Evolutionary conservation across 2,888 invertebrate genomes (phyloP), one percentile per base, ranked within the genome.

Genomic region (Leptopilina syphax): DNA sequence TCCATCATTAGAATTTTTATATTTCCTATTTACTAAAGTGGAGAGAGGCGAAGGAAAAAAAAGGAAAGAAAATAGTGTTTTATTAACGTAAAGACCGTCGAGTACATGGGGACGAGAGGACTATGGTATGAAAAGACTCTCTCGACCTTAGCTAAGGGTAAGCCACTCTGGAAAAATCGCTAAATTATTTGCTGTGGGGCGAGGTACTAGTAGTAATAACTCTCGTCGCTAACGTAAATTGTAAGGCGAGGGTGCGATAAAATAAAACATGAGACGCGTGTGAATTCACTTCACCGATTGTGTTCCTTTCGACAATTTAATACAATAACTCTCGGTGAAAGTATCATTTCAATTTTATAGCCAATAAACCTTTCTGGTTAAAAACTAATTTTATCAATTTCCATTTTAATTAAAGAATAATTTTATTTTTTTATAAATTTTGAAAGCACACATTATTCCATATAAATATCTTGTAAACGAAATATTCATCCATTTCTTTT

Each of bases 121-220:
- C 10, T 47, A 50, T 12, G 34, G 27, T 54, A 73, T 57, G 54
- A n/a, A 73, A 73, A 73, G 70, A 73, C 70, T 73, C 34, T 54
- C 54, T 34, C 70, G 54, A 54, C 70, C 70, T 54, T 27, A 50
- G 68, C 1, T 12, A 68, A 68, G 50, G 68, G 50, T 50, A 73
- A 54, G 54, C 27, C 70, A 73, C 70, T 73, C 27, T 54, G 24
- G 70, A 73, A 73, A 57, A 73, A 73, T 73, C 70, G 54, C 70
- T 73, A 54, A 73, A 73, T 73, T 73, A 73, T 73, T 73, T 73
- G 34, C 27, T 50, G 70, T 73, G 54, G 50, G 50, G 13, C 27
- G 3, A 44, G 8, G 70, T 34, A 34, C 34, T 34, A 34, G 34
- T 34, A 34, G 34, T 70, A 67, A 41, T 67, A 70, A 70, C 54